Evolutionary conservation across 2,888 invertebrate species (phyloP).

Genomic region (Ashinkailepas kermadecensis): DNA sequence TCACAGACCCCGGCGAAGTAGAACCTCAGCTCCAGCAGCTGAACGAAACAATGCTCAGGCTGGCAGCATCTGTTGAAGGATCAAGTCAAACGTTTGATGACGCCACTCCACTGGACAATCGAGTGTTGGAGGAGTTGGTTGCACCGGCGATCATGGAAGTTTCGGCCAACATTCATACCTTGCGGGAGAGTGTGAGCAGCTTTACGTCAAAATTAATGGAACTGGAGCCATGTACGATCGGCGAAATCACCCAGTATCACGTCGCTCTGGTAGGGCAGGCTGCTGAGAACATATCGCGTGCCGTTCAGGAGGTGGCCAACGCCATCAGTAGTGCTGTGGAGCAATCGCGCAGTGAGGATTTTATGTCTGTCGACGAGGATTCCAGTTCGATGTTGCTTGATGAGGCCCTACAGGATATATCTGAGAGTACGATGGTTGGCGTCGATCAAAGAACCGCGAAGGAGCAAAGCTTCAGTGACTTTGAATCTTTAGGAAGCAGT

Average conservation of each 20-base stretch:
- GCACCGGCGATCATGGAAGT: slow-evolving; percentile 19
- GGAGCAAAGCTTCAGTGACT: too few species aligned
- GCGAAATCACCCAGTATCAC: neutral
- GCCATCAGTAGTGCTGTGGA: slow-evolving; percentile 12
- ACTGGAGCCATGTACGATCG: neutral
- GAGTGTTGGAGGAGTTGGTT: slow-evolving; percentile 11
- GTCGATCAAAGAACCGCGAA: neutral
- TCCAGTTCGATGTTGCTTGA: neutral
- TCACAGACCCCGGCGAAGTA: neutral
- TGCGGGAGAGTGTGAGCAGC: neutral
- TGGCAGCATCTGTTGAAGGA: neutral
- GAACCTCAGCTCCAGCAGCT: neutral
- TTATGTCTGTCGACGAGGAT: neutral
- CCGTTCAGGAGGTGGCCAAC: neutral
- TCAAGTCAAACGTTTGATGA: slow-evolving; percentile 18
- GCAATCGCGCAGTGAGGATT: neutral
- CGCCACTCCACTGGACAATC: neutral
- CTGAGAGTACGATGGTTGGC: neutral
- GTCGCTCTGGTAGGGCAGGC: neutral
- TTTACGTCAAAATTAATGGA: neutral
- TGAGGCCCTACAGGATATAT: neutral
- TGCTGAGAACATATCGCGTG: neutral
- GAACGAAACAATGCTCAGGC: neutral
- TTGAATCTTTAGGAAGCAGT: neutral
- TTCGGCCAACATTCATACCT: neutral